Conservation (phyloP, 1,140 invertebrate species). For the Ceratina japonica region DNA sequence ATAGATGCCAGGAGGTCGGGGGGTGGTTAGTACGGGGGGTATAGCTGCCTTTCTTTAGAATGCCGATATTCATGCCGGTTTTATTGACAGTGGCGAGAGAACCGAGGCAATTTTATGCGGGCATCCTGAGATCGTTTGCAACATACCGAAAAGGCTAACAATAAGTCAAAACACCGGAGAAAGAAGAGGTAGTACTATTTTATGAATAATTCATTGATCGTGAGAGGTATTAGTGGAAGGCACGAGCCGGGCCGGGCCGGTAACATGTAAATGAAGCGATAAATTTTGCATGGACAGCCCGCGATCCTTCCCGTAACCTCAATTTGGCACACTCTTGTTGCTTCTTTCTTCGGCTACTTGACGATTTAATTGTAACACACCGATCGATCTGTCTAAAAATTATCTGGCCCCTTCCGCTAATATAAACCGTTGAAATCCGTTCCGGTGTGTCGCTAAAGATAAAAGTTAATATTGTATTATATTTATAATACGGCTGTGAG, state of each 20-base stretch:
- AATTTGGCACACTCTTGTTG: constrained; percentile 61
- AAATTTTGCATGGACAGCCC: constrained; percentile 66
- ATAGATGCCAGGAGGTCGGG: constrained; percentile 10
- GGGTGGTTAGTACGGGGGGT: constrained; percentile 4
- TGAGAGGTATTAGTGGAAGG: constrained; percentile 63
- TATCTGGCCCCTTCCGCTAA: too few species aligned
- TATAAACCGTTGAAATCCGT: too few species aligned
- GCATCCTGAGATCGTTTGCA: constrained; percentile 57
- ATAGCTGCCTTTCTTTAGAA: constrained; percentile 29
- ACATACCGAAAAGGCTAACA: constrained; percentile 59
- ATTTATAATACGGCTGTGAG: too few species aligned
- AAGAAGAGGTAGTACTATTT: constrained; percentile 54
- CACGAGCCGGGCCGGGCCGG: constrained; percentile 57
- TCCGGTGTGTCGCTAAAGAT: too few species aligned
- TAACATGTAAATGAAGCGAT: constrained; percentile 69
- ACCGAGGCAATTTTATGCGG: constrained; percentile 50
- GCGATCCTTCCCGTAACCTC: constrained; percentile 55
- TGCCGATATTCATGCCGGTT: constrained; percentile 54
- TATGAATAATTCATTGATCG: constrained; percentile 68
- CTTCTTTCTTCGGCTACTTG: constrained; percentile 24
- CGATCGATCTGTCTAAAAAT: too few species aligned
- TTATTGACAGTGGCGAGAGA: constrained; percentile 46
- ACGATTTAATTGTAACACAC: constrained; percentile 30
- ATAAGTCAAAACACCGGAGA: constrained; percentile 64
- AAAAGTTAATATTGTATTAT: too few species aligned